Base-by-base conservation (phyloP, 2,888 invertebrate genomes). In the Nymphalis polychloros region DNA sequence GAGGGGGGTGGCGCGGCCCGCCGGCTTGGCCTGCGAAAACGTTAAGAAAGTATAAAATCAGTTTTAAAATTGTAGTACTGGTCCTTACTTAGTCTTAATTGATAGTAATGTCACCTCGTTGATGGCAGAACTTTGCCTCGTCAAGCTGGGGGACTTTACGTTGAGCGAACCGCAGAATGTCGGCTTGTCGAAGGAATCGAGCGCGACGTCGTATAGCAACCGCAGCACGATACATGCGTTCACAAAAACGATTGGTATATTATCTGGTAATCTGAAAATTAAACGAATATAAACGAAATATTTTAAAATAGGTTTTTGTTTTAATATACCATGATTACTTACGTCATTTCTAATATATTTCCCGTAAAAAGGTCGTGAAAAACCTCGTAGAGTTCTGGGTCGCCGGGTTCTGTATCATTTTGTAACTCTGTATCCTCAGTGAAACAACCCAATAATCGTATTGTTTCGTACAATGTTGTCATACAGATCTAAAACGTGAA, bases 161-260 rank as follows among this genome's bases (percentile, higher is more conserved):
- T 94, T 94, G 6, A 95, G 89, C 35, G 95, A 93, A 17, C 95
- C 95, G 60, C 94, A 94, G 74, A 96, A 93, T 67, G 95, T 95
- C 0, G 96, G 97, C 88, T 97, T 97, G 84, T 99, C 99, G 87
- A 98, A 99, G 57, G 97, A 95, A 88, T 99, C 99, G 75, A 99
- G 93, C 0, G 98, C 98, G 79, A 99, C 97, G 87, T 99, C 98
- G 84, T 99, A 99, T 19, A 99, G 91, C 64, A 98, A 93, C 68
- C 99, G 94, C 77, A 98, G 94, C 59, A 99, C 94, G 59, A 98
- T 94, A 81, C 97, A 97, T 0, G 97, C 96, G 81, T 97, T 97
- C 20, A 96, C 94, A 74, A 98, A 93, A 5, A 96, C 94, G 61
- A 95, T 94, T 8, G 98, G 97, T 75, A 98, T 94, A 68, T 94